Evolutionary conservation across 2,888 invertebrate species (phyloP).

Genomic region (Cistogaster globosa): DNA sequence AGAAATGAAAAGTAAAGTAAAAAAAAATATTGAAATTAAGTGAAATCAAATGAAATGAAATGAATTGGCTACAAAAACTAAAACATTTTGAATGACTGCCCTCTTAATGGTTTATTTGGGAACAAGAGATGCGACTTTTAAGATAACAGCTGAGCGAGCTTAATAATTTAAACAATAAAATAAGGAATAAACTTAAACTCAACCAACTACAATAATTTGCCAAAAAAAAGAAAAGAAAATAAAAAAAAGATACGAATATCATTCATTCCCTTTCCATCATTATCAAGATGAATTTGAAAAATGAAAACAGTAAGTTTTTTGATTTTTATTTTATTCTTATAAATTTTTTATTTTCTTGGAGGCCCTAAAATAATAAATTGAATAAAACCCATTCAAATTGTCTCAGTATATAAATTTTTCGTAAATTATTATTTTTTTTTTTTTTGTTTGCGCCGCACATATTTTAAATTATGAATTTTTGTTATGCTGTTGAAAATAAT

Average conservation of each 20-base stretch:
- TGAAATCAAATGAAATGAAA: conserved; percentile 52
- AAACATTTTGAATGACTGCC: conserved; percentile 56
- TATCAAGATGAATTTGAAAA: conserved; percentile 71
- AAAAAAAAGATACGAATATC: conserved; percentile 19
- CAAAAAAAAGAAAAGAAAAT: neutral
- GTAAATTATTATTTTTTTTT: neutral
- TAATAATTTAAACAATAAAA: conserved; percentile 70
- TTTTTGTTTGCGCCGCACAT: neutral
- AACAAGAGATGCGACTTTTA: conserved; percentile 66
- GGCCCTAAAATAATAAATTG: conserved; percentile 59
- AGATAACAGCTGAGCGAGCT: conserved; percentile 65
- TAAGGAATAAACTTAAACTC: conserved; percentile 1
- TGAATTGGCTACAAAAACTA: conserved; percentile 7
- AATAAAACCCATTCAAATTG: conserved; percentile 37
- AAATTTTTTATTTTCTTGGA: neutral
- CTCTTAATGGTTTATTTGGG: conserved; percentile 55
- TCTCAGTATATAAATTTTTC: conserved; percentile 28
- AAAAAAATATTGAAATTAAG: conserved; percentile 50
- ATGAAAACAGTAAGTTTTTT: conserved; percentile 66
- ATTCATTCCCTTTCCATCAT: conserved; percentile 42
- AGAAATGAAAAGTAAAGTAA: conserved; percentile 19
- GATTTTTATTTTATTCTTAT: neutral
- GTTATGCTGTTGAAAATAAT: conserved; percentile 30
- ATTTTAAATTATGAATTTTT: conserved; percentile 48
- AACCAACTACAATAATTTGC: conserved; percentile 31